A percentile compares a stretch with the other conserved stretches of the same genome.
These are phyloP conservation scores for Choristoneura fumiferana DNA, from an alignment of 1,140 invertebrate genomes.

Conservation along the genomic window DNA sequence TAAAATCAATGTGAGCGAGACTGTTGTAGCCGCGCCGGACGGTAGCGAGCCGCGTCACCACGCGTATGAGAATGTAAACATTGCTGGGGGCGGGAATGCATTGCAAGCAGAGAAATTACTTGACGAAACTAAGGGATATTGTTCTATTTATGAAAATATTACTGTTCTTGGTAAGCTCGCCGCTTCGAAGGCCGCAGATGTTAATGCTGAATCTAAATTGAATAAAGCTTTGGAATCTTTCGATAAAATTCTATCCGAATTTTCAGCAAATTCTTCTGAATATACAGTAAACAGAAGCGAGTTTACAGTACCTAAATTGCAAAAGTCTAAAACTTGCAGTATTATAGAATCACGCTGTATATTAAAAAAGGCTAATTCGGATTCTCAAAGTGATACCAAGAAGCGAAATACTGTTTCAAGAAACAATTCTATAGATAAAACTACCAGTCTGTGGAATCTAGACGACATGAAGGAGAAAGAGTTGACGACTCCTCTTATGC, in stretches of 20 bases:
- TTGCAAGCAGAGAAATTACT: conserved; percentile 46
- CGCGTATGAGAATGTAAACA: conserved; percentile 76
- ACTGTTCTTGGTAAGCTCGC: conserved; percentile 63
- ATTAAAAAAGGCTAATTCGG: conserved; percentile 76
- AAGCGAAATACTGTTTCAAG: conserved; percentile 53
- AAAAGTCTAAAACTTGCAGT: conserved; percentile 82
- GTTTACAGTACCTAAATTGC: conserved; percentile 76
- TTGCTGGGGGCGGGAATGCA: conserved; percentile 34
- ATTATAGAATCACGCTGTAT: conserved; percentile 82
- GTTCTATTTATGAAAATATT: conserved; percentile 70
- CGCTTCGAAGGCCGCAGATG: conserved; percentile 24
- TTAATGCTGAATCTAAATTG: conserved; percentile 76
- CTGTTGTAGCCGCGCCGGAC: conserved; percentile 43
- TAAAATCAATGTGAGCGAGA: conserved; percentile 50
- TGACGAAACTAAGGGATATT: conserved; percentile 66
- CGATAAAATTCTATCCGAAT: conserved; percentile 81
- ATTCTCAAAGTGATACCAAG: conserved; percentile 54
- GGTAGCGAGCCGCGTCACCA: conserved; percentile 41
- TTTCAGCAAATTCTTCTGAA: conserved; percentile 53
- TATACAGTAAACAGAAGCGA: conserved; percentile 36
- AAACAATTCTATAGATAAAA: conserved; percentile 74
- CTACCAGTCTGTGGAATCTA: conserved; percentile 78
- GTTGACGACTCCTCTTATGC: conserved; percentile 61
- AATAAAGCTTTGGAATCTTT: conserved; percentile 82
- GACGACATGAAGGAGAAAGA: conserved; percentile 77